Evolutionary conservation across 1,140 invertebrate species (phyloP).

Genomic region (Hylaeus anthracinus): DNA sequence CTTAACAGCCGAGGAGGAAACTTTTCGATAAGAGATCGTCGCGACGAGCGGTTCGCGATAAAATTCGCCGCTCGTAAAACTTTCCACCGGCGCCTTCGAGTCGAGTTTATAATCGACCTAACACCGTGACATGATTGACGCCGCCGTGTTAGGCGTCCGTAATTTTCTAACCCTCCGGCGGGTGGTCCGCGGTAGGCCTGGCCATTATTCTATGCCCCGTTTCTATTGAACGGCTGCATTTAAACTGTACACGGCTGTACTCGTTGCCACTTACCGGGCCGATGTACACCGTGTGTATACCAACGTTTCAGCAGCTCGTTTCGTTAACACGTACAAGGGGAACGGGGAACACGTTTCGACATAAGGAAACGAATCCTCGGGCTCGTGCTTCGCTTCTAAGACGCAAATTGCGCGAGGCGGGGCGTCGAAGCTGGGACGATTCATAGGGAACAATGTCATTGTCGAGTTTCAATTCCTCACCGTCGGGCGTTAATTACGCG

Average conservation of each 20-base stretch:
- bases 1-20: background rate
- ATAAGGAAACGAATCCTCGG: constrained; percentile 26
- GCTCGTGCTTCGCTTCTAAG: background rate
- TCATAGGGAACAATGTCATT: constrained; percentile 20
- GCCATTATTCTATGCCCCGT: constrained; percentile 30
- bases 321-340: constrained; percentile 22
- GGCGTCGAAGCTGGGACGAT: background rate
- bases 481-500: constrained; percentile 6
- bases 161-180: constrained; percentile 12
- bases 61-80: background rate
- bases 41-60: background rate
- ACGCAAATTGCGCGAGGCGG: constrained; percentile 23
- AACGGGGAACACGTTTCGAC: background rate
- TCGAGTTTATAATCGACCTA: background rate
- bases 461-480: background rate
- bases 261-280: constrained; percentile 13
- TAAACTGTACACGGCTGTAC: constrained; percentile 14
- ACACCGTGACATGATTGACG: background rate
- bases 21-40: background rate
- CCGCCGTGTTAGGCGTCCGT: background rate
- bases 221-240: background rate
- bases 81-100: background rate
- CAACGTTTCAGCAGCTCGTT: constrained; percentile 41
- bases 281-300: constrained; percentile 3
- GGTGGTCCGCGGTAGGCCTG: background rate